Base-by-base conservation (phyloP, 2,113 vertebrate genomes). In the Paedocypris sp. region DNA sequence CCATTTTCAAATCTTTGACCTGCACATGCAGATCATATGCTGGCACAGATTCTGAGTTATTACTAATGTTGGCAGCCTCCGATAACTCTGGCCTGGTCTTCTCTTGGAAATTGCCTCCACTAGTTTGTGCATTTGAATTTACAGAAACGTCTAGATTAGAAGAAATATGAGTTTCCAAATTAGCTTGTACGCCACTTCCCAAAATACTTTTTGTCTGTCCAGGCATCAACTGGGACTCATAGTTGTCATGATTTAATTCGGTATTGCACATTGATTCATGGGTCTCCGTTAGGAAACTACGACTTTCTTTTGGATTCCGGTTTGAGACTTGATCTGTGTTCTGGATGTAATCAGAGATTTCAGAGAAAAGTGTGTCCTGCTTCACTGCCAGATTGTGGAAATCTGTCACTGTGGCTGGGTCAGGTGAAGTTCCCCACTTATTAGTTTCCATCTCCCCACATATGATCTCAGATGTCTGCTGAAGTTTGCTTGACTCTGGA, bases 121-220 rank as follows among this genome's bases (percentile, higher is more conserved):
- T n/a, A n/a, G n/a, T n/a, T n/a, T n/a, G n/a, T n/a, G n/a, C n/a
- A n/a, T n/a, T n/a, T n/a, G n/a, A n/a, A n/a, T n/a, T n/a, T n/a
- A n/a, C n/a, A n/a, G n/a, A n/a, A n/a, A n/a, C n/a, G n/a, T n/a
- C n/a, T n/a, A n/a, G n/a, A n/a, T n/a, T n/a, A n/a, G n/a, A n/a
- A n/a, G n/a, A n/a, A n/a, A n/a, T 13, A 32, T 15, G 32, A 35
- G 18, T 35, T 42, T 43, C 29, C 2, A 29, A 18, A 56, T 45
- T 57, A 39, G 43, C 42, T 62, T 51, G 50, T 38, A 51, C 65
- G 10, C 16, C 36, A 66, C 33, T 54, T 41, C 66, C 66, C 4
- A 38, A 51, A 26, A 36, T 62, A 1, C 46, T 39, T 51, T 12
- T 62, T 32, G 57, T 62, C 25, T 66, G 66, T 35, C 35, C 45